phyloP scores from a whole-genome alignment of 1,140 invertebrate species.

The Cardiocondyla obscurior region DNA sequence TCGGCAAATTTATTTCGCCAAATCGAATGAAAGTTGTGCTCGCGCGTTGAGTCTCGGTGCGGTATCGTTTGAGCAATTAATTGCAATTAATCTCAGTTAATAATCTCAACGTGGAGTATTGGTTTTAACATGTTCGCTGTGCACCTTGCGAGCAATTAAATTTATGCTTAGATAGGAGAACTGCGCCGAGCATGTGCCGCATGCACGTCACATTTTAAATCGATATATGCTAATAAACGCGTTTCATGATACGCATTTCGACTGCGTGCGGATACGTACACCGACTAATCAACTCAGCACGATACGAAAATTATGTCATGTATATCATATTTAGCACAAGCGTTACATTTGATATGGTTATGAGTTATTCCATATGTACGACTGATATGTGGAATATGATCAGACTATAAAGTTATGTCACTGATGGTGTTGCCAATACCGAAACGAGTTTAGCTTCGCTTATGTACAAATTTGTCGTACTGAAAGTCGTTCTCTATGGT shows the following conservation, averaged over 20 bases:
- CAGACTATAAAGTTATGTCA: slow-evolving; percentile 52
- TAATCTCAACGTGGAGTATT: slow-evolving; percentile 6
- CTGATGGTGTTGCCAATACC: slow-evolving; percentile 33
- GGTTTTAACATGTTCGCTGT: slow-evolving; percentile 28
- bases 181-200: neutral
- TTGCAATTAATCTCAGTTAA: slow-evolving; percentile 43
- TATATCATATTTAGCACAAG: slow-evolving; percentile 59
- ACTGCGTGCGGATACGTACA: slow-evolving; percentile 17
- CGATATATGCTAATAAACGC: slow-evolving; percentile 52
- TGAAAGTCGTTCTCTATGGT: neutral
- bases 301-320: slow-evolving; percentile 66
- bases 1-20: slow-evolving; percentile 1
- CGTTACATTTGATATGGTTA: slow-evolving; percentile 59
- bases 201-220: slow-evolving; percentile 24
- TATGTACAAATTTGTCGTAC: neutral
- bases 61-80: slow-evolving; percentile 24
- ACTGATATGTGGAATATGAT: slow-evolving; percentile 51
- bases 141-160: slow-evolving; percentile 41
- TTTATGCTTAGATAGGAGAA: slow-evolving; percentile 23
- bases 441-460: slow-evolving; percentile 13
- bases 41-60: neutral
- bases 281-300: slow-evolving; percentile 47
- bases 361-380: slow-evolving; percentile 61
- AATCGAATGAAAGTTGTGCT: slow-evolving; percentile 6
- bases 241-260: slow-evolving; percentile 39